Evolutionary conservation across 1,140 invertebrate genomes (phyloP), one percentile per base, ranked within the genome.

Genomic region (Drosophila chauvacae): DNA sequence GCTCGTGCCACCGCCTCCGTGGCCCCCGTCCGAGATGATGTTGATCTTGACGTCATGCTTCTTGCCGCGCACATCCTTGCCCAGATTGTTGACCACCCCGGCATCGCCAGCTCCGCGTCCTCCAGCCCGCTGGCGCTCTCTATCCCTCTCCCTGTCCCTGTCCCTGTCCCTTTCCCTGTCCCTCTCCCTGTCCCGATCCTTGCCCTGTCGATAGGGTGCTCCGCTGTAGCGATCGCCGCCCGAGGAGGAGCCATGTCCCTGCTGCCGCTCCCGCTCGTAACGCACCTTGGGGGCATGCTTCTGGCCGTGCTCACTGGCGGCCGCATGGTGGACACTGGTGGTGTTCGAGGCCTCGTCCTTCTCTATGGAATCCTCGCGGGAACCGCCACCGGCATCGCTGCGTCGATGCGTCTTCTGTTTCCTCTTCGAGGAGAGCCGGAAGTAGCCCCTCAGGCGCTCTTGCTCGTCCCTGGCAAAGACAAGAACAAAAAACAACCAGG

Each of bases 371-470:
- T 92, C 78, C 50, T 83, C 90, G 4, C 79, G 44, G 23, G 62
- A 47, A 3, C 30, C 62, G 3, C 16, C 60, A 9, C 63, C 68
- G 7, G 53, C 81, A 45, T 83, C 75, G 28, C 83, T 87, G 57
- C 83, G 85, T 1, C 81, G 73, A 51, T 90, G 81, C 0, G 68
- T 30, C 51, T 88, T 91, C 7, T 60, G 26, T 45, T 88, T 83
- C 33, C 83, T 68, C 45, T 90, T 91, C 5, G 90, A 71, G 0
- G 92, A 92, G 37, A 95, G 94, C 3, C 94, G 93, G 71, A 95
- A 95, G 80, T 95, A 95, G 39, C 94, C 94, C n/a, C 93, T 93
- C 0, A 96, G 88, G 37, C 94, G 92, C 81, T 95, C 95, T 77
- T 95, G 95, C 20, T 95, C 93, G 6, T 93, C 91, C 59, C 94